These are phyloP conservation scores for Pygoscelis antarcticus DNA, from an alignment of 2,113 vertebrate species.

Conservation along the genomic window DNA sequence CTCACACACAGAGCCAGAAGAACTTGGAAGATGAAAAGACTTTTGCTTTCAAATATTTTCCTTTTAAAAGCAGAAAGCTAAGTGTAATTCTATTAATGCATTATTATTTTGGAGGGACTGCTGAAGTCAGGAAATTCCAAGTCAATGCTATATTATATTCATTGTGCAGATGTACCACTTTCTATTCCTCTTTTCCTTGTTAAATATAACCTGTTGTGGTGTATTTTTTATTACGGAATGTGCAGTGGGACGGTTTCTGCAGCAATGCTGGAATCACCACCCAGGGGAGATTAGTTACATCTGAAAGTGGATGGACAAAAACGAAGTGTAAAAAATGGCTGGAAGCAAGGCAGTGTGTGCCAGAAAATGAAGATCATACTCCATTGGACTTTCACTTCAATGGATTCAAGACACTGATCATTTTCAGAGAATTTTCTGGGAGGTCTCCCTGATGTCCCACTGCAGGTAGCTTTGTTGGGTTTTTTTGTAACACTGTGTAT, in stretches of 20 bases:
- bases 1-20: constrained; percentile 55
- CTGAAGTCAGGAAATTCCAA: constrained; percentile 67
- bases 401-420: neutral
- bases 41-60: constrained; percentile 64
- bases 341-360: neutral
- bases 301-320: neutral
- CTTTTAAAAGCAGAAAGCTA: constrained; percentile 48
- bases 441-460: neutral
- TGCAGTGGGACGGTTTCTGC: neutral
- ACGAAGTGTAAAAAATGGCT: neutral
- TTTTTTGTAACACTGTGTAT: neutral
- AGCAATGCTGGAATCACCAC: constrained; percentile 4
- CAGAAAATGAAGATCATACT: neutral
- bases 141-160: constrained; percentile 45
- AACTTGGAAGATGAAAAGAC: constrained; percentile 57
- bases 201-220: constrained; percentile 25
- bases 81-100: constrained; percentile 47
- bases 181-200: constrained; percentile 47
- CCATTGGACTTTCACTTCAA: neutral
- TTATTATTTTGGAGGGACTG: constrained; percentile 43
- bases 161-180: constrained; percentile 57
- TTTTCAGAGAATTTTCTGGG: neutral
- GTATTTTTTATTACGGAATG: neutral
- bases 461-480: neutral
- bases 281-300: neutral